Evolutionary conservation across 1,140 invertebrate genomes (phyloP), one percentile per base, ranked within the genome.

Genomic region (Philotrypesis tridentata): DNA sequence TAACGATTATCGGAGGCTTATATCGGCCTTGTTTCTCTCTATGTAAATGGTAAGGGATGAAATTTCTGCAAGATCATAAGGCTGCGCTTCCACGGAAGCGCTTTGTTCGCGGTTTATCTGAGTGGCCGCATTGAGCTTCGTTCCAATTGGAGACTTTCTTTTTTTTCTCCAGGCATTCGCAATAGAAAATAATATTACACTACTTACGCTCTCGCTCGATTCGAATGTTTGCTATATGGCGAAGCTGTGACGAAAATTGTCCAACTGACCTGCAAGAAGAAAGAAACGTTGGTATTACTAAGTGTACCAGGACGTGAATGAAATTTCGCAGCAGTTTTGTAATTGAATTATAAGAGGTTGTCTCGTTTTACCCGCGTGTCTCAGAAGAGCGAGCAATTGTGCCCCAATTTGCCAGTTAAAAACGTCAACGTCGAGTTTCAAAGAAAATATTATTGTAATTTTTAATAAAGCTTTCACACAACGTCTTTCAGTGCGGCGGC

Each of bases 381-480:
- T 29, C 43, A 0, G 17, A 31, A 60, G 27, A 37, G 17, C 33
- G 1, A 17, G 29, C 31, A 4, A 61, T 33, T n/a, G n/a, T 55
- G 48, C 17, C 6, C 6, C 17, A 55, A 55, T 55, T 55, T 55
- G 1, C 7, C 48, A 6, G 48, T 55, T 17, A 14, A 17, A 55
- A 55, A 55, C n/a, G 48, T 65, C 25, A 65, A 65, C 61, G 61
- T 65, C 61, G n/a, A 12, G 14, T 65, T 14, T 61, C n/a, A 60
- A 63, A 27, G 21, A 75, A 48, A 61, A 67, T 65, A 80, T 55
- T 80, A 74, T 37, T 74, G 25, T 74, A 65, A 61, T 80, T 29
- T 43, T 63, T 65, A 63, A 73, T 63, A 74, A 73, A 80, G 17
- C 33, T 80, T 74, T 67, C 74, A 67, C 25, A 37, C 48, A 55